A percentile compares a stretch with the other conserved stretches of the same genome.
Evolutionary conservation across 2,888 invertebrate genomes (phyloP).

Genomic region (Ichneumon xanthorius): DNA sequence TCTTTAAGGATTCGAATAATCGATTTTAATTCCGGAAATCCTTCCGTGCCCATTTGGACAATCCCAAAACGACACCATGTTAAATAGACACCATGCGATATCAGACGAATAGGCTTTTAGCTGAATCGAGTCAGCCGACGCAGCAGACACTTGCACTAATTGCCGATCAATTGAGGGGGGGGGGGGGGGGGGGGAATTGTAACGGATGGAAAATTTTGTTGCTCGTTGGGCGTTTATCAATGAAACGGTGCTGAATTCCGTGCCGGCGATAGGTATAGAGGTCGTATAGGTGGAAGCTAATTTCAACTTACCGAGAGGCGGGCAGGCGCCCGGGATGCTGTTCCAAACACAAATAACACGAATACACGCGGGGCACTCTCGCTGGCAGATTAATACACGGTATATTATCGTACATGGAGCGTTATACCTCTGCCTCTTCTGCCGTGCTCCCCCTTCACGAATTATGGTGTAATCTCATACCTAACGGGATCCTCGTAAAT

Average conservation of each 20-base stretch:
- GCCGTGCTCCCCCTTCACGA: constrained; percentile 29
- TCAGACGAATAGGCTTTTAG: background rate
- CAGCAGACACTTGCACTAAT: constrained; percentile 55
- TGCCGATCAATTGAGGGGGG: constrained; percentile 43
- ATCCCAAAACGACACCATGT: no score
- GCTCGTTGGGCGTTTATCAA: constrained; percentile 59
- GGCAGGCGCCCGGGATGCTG: constrained; percentile 2
- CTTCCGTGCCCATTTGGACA: no score
- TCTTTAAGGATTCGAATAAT: no score
- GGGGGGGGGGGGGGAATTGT: background rate
- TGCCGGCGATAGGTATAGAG: background rate
- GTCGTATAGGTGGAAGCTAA: constrained; percentile 39
- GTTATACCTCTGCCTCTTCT: constrained; percentile 52
- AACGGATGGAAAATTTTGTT: constrained; percentile 59
- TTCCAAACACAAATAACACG: constrained; percentile 39
- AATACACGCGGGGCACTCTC: constrained; percentile 25
- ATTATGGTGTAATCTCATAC: constrained; percentile 62
- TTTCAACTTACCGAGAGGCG: constrained; percentile 52
- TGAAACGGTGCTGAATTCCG: constrained; percentile 63
- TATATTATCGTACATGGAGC: constrained; percentile 52
- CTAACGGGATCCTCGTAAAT: constrained; percentile 59
- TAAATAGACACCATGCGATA: no score
- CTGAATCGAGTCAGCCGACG: constrained; percentile 32
- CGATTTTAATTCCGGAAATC: background rate
- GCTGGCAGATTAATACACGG: constrained; percentile 53